Base-by-base conservation (phyloP, 2,113 vertebrate species). In the Hyla sarda region DNA sequence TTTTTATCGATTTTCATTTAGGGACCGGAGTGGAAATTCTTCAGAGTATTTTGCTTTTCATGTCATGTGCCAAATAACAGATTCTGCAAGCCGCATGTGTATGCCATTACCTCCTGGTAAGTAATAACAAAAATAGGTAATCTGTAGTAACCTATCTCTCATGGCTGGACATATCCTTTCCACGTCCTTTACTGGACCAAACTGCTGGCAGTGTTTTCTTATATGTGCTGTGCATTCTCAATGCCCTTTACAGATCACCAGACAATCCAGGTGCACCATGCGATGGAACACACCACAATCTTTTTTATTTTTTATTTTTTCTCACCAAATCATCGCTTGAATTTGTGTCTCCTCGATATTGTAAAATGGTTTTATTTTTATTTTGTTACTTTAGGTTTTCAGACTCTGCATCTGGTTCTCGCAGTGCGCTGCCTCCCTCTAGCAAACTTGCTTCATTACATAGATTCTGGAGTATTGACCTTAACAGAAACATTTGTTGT, bases 51-150 rank as follows among this genome's bases (percentile, higher is more conserved):
- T 92, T 0, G 93, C 96, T 83, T 97, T 99, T 92, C 95, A 96
- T 88, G 89, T 95, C 89, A 98, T 99, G 97, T 94, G 94, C 89
- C 95, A 93, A 52, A 96, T 98, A 91, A 91, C 97, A 90, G 95
- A 98, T 92, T 96, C 97, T 85, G 93, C 94, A 21, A 92, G 88
- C 80, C 93, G 92, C 69, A 94, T 98, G 89, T 96, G 94, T 89
- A 82, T 99, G 86, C 98, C 97, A 77, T 92, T 99, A 75, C 97
- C 98, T 88, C 97, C 96, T 10, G 98, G 98, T 99, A 91, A 94
- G 62, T 80, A 48, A 25, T 19, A 41, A 8, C 41, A 41, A 8
- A 41, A 41, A 8, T 41, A 41, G 41, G 8, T 41, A 5, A 41
- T 41, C 8, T 41, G 41, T 41, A n/a, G n/a, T n/a, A n/a, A n/a